A percentile compares a stretch with the other conserved stretches of the same genome.
phyloP scores from a whole-genome alignment of 2,113 vertebrate genomes.

The Plectropomus leopardus region DNA sequence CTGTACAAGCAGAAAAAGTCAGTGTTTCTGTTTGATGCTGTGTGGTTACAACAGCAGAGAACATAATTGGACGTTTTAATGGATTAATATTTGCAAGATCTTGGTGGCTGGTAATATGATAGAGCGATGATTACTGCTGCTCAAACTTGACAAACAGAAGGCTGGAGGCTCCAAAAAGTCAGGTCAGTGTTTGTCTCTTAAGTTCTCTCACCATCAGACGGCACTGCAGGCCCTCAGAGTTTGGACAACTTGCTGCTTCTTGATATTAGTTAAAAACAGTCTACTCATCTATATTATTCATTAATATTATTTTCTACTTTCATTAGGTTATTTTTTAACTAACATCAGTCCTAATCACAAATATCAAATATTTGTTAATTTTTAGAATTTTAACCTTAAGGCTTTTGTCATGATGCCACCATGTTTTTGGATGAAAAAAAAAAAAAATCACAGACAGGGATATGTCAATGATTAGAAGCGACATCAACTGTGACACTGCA shows the following conservation, averaged over 20 bases:
- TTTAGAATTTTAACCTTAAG: too few species aligned
- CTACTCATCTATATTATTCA: too few species aligned
- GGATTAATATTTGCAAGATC: slow-evolving; percentile 17
- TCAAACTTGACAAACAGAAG: slow-evolving; percentile 22
- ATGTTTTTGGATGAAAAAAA: too few species aligned
- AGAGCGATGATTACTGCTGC: slow-evolving; percentile 44
- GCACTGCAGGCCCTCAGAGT: neutral
- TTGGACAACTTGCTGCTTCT: neutral
- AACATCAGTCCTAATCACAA: too few species aligned
- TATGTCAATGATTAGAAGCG: too few species aligned
- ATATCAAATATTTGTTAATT: too few species aligned
- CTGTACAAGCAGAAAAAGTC: neutral
- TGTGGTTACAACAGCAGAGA: slow-evolving; percentile 25
- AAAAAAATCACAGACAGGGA: too few species aligned
- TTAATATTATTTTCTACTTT: too few species aligned
- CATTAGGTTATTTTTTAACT: too few species aligned
- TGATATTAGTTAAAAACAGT: neutral
- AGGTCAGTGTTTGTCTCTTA: slow-evolving; percentile 20
- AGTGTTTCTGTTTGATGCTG: neutral
- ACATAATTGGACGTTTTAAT: slow-evolving; percentile 24
- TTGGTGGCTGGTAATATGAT: slow-evolving; percentile 13
- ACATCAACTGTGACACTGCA: too few species aligned
- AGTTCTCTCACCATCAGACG: neutral
- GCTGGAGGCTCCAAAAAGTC: neutral
- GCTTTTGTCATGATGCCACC: too few species aligned